Percentiles rank a stretch among this genome's conserved stretches.
phyloP scores from a whole-genome alignment of 2,888 invertebrate species.

The Diploptera punctata region DNA sequence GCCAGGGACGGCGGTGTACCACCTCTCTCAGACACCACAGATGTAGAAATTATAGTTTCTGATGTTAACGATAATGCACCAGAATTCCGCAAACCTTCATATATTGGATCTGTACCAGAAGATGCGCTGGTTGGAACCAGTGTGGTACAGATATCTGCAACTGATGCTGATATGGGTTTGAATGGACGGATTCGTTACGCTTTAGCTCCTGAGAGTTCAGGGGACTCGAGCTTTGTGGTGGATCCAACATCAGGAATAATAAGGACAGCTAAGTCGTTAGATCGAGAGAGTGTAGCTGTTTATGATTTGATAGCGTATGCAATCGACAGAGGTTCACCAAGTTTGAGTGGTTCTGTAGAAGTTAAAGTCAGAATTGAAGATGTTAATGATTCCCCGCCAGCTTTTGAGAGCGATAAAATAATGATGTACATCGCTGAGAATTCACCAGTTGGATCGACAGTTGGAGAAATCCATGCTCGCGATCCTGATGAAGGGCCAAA shows the following conservation, averaged over 20 bases:
- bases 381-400: constrained; percentile 89
- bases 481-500: constrained; percentile 94
- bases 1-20: constrained; percentile 94
- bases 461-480: constrained; percentile 87
- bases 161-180: constrained; percentile 84
- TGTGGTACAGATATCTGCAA: constrained; percentile 79
- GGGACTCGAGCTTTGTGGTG: constrained; percentile 88
- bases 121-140: constrained; percentile 86
- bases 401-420: constrained; percentile 87
- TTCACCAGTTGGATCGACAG: constrained; percentile 93
- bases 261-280: constrained; percentile 86
- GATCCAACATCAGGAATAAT: constrained; percentile 93
- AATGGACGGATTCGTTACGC: constrained; percentile 88
- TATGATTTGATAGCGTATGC: constrained; percentile 89
- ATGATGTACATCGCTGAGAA: constrained; percentile 92
- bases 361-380: constrained; percentile 86
- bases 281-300: constrained; percentile 86
- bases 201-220: constrained; percentile 68
- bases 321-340: constrained; percentile 66
- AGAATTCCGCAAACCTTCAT: constrained; percentile 80
- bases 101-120: constrained; percentile 83
- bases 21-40: constrained; percentile 90
- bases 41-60: constrained; percentile 92
- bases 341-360: constrained; percentile 49
- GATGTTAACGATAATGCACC: constrained; percentile 98